These are phyloP conservation scores for Drosophila robusta DNA, from an alignment of 2,888 invertebrate genomes.

Conservation along the genomic window DNA sequence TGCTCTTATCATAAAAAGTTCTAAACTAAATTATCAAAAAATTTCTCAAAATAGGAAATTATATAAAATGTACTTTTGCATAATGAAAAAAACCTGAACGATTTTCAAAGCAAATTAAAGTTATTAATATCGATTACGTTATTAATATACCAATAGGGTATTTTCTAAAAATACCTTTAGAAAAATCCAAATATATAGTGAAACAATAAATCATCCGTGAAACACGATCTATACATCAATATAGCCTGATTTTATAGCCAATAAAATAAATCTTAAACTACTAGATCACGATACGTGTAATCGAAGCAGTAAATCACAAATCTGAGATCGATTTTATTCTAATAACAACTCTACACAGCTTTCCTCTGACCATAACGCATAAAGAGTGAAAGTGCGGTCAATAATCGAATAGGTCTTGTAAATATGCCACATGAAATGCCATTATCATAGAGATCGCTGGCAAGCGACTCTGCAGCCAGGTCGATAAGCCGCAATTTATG, in stretches of 20 bases:
- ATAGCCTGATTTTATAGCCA: neutral
- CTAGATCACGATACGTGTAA: too few relatives aligned
- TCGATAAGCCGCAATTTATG: slow-evolving; percentile 72
- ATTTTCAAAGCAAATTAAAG: too few relatives aligned
- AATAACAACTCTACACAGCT: slow-evolving; percentile 3
- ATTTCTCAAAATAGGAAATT: too few relatives aligned
- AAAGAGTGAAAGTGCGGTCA: slow-evolving; percentile 46
- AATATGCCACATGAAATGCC: slow-evolving; percentile 21
- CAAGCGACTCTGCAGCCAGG: slow-evolving; percentile 22
- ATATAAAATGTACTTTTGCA: too few relatives aligned
- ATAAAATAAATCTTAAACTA: neutral
- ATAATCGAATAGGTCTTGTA: slow-evolving; percentile 3
- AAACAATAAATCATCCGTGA: neutral
- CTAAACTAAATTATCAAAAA: too few relatives aligned
- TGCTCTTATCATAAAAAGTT: too few relatives aligned
- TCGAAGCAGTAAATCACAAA: too few relatives aligned
- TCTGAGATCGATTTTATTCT: neutral
- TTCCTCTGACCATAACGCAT: neutral
- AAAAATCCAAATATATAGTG: neutral
- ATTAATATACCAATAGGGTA: too few relatives aligned
- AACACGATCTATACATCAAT: neutral
- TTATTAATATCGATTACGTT: too few relatives aligned
- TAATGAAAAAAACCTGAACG: too few relatives aligned
- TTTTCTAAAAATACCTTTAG: too few relatives aligned
- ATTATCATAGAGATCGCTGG: slow-evolving; percentile 44